Base-by-base conservation (phyloP, 2,888 invertebrate species). In the Sceliomorpha sp. region DNA sequence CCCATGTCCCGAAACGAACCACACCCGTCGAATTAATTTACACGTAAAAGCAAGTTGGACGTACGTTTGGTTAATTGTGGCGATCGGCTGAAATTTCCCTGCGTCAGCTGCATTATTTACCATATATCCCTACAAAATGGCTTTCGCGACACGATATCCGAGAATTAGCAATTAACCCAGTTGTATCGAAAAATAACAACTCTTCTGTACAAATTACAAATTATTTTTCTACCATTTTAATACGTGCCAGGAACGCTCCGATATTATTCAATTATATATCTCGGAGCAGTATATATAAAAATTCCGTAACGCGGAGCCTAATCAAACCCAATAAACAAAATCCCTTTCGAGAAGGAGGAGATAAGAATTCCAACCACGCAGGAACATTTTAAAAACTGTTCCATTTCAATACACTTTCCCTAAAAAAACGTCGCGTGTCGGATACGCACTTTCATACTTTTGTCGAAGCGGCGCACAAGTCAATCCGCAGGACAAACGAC, bases 1-100 rank as follows among this genome's bases (percentile, higher is more conserved):
- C 26, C 26, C 8, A 31, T 31, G 48, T 10, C 9, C 9, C 3
- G 17, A 10, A 75, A 70, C 60, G 53, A 62, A 70, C 75, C 77
- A 72, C 75, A 72, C 76, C 75, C 73, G 78, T 69, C 69, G 73
- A 76, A 75, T 78, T 75, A 74, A 77, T 78, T 73, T 73, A 76
- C 74, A 51, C 17, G 50, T 70, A 71, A 66, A 69, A 70, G 50
- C 44, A 12, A 36, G 45, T 53, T 44, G 34, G 71, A 51, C 51
- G 48, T 44, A 55, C 60, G 69, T 29, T 36, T 34, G 60, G 39
- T 36, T 58, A 58, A 58, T 58, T 58, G 15, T 48, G 48, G 17
- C 48, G 40, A 58, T 58, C 39, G 24, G 8, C 14, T 17, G 56
- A 37, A 44, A 39, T 31, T 39, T 4, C 45, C 12, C 39, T 27